phyloP scores from a whole-genome alignment of 35 echinoderm and acorn worm species.

The Heliocidaris tuberculata region DNA sequence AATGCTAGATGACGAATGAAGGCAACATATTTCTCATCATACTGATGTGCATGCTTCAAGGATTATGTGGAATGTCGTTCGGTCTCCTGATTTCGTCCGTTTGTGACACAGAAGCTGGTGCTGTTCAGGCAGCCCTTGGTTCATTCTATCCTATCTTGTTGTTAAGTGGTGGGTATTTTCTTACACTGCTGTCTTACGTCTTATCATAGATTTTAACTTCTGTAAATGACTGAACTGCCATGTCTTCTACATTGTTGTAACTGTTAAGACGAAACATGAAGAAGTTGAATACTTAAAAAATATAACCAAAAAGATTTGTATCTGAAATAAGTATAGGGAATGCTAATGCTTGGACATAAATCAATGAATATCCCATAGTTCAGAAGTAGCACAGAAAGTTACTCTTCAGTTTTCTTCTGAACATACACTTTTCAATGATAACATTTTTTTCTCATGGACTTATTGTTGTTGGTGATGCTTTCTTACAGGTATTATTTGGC shows the following conservation, averaged over 20 bases:
- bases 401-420: too few species aligned
- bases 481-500: conserved; percentile 89
- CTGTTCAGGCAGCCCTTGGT: conserved; percentile 81
- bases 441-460: neutral
- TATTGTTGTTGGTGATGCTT: neutral
- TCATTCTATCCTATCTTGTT: conserved; percentile 96
- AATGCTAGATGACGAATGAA: conserved; percentile 60
- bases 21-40: conserved; percentile 70
- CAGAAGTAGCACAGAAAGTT: too few species aligned
- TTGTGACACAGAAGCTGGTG: conserved; percentile 79
- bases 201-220: neutral
- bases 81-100: conserved; percentile 82
- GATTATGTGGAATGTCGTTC: conserved; percentile 85
- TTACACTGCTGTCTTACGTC: neutral
- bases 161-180: conserved; percentile 75
- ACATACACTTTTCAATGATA: neutral
- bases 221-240: neutral
- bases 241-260: too few species aligned
- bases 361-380: too few species aligned
- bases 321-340: too few species aligned
- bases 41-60: conserved; percentile 78
- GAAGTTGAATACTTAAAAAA: neutral
- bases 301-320: neutral
- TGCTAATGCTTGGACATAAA: too few species aligned
- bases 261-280: neutral